Percentiles rank a stretch among this genome's conserved stretches.
Conservation (phyloP, 30 jellyfish, hydroid and myxozoan species). For the Chironex yamaguchii region DNA sequence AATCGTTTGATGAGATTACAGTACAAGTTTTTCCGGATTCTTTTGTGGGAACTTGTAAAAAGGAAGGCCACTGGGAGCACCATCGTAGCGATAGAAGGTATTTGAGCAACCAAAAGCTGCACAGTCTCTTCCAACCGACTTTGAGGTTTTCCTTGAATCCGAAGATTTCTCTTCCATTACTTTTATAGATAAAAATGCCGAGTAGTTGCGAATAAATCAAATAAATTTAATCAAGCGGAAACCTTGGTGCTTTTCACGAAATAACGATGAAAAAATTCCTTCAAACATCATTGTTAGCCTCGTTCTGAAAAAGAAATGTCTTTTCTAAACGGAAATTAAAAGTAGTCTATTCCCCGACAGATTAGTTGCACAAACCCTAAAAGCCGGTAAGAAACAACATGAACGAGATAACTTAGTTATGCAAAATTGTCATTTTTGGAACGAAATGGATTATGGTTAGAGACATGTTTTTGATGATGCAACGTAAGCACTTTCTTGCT, state of each 20-base stretch:
- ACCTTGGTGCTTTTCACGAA: not conserved
- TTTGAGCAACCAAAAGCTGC: constrained; percentile 15
- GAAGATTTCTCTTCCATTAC: not conserved
- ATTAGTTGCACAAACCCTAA: too few relatives aligned
- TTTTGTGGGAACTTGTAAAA: constrained; percentile 7
- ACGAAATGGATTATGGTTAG: too few relatives aligned
- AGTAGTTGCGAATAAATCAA: constrained; percentile 6
- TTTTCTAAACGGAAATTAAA: not conserved
- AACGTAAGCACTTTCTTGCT: too few relatives aligned
- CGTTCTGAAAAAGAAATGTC: not conserved
- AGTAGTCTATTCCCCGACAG: constrained; percentile 4
- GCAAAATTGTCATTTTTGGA: too few relatives aligned
- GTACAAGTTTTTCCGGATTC: constrained; percentile 7
- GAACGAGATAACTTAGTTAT: too few relatives aligned
- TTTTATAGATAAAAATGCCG: not conserved
- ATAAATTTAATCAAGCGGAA: not conserved
- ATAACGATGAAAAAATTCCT: not conserved
- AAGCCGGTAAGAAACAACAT: too few relatives aligned
- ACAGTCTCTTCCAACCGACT: constrained; percentile 25
- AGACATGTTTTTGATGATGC: too few relatives aligned
- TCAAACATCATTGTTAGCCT: constrained; percentile 3
- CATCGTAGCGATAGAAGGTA: constrained; percentile 5
- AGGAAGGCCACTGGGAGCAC: not conserved
- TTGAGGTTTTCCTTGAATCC: not conserved
- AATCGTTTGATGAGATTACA: not conserved